Evolutionary conservation across 2,888 invertebrate species (phyloP), one percentile per base, ranked within the genome.

Genomic region (Nemurella pictetii): DNA sequence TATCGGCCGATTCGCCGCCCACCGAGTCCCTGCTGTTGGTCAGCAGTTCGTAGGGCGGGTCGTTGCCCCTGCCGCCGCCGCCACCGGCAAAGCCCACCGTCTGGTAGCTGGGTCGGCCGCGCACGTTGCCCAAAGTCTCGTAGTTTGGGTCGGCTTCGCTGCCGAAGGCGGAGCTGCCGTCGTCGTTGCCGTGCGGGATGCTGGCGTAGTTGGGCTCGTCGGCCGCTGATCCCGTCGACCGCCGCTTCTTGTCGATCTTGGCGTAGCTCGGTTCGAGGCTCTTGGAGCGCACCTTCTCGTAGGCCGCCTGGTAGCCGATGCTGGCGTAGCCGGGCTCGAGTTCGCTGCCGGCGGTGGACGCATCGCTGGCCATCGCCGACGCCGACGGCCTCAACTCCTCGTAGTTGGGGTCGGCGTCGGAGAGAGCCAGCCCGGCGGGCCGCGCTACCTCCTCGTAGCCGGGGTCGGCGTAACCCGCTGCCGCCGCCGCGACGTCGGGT

Each of bases 131-230:
- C n/a, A n/a, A n/a, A n/a, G 94, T 94, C 88, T 95, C 94, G 88
- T 95, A 95, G 89, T 94, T 94, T 0, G 94, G 93, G 30, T 90
- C 90, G 0, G 94, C 94, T 89, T 96, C 96, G 88, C 95, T 95
- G 87, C 94, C 95, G 3, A 90, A 90, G 73, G 90, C 90, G 9
- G 94, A 94, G 86, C 93, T 90, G 0, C 93, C 91, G 78, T 93
- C 94, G 87, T 92, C 91, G 0, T 89, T 77, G 84, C 91, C 91
- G 86, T 90, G 91, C 0, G 94, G 93, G 92, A 96, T 93, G 0
- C 95, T 95, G 89, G 96, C 95, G 88, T 96, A 96, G 90, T 95
- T 95, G 2, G 95, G 95, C 88, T 95, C 95, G 81, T 89, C 89
- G 3, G 87, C 87, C 26, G 75, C 84, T 0, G 29, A 29, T 3